These are phyloP conservation scores for Sebastes schlegelii DNA, from an alignment of 2,113 vertebrate genomes.

Conservation along the genomic window DNA sequence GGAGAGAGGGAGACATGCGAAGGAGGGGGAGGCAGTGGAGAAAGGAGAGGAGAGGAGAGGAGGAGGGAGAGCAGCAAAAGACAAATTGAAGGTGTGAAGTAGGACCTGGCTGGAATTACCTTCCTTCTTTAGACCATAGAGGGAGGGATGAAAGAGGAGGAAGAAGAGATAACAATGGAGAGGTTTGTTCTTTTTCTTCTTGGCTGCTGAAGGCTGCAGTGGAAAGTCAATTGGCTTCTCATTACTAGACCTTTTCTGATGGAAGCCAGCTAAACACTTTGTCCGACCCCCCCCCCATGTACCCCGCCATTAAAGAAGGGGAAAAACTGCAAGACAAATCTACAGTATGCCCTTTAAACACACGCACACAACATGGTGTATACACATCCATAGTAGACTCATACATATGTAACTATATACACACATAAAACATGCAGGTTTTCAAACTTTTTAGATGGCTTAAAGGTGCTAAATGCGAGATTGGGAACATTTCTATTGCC, in stretches of 20 bases:
- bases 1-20: constrained; percentile 45
- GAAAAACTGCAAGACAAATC: constrained; percentile 3
- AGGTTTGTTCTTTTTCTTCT: constrained; percentile 55
- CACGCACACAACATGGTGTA: not conserved
- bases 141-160: constrained; percentile 55
- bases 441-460: not conserved
- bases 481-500: too few species aligned
- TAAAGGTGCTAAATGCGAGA: too few species aligned
- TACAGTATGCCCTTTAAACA: constrained; percentile 8
- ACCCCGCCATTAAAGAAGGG: not conserved
- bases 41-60: constrained; percentile 11
- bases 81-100: constrained; percentile 78
- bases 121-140: constrained; percentile 62
- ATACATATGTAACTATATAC: not conserved
- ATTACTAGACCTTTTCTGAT: constrained; percentile 34
- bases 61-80: constrained; percentile 57
- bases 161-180: constrained; percentile 60
- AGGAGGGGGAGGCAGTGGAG: constrained; percentile 22
- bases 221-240: constrained; percentile 52
- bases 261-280: constrained; percentile 21
- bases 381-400: not conserved
- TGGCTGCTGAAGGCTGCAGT: constrained; percentile 46
- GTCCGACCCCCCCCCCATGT: not conserved
- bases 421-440: not conserved
- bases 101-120: constrained; percentile 68